Percentiles rank a stretch among this genome's conserved stretches.
Conservation (phyloP, 2,888 invertebrate species). For the Dione vanillae region DNA sequence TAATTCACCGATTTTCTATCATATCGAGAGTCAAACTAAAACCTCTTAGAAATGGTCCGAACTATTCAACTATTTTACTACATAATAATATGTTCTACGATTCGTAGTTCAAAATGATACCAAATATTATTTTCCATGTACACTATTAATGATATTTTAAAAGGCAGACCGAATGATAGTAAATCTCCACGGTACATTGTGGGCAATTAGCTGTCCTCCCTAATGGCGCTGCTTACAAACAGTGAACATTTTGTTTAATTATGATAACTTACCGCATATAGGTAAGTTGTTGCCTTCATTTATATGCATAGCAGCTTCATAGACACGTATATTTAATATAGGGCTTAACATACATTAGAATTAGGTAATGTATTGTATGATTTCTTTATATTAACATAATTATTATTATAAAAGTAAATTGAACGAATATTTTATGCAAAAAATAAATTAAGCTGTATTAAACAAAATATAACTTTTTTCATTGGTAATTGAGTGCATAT, state of each 20-base stretch:
- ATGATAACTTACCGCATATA: slow-evolving; percentile 58
- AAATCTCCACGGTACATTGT: slow-evolving; percentile 13
- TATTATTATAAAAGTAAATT: no score
- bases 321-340: neutral
- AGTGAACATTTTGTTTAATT: slow-evolving; percentile 60
- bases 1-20: no score
- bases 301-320: slow-evolving; percentile 10
- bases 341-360: neutral
- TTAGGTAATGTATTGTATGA: neutral
- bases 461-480: no score
- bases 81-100: no score
- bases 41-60: no score
- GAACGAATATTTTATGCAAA: no score
- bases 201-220: slow-evolving; percentile 24
- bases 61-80: no score
- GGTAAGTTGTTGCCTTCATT: slow-evolving; percentile 23
- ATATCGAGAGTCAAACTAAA: no score
- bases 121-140: neutral
- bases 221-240: slow-evolving; percentile 37
- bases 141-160: neutral
- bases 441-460: no score
- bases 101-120: no score
- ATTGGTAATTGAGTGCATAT: no score
- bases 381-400: no score
- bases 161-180: slow-evolving; percentile 10